Conservation (phyloP, 2,888 invertebrate species). For the Tineola bisselliella region DNA sequence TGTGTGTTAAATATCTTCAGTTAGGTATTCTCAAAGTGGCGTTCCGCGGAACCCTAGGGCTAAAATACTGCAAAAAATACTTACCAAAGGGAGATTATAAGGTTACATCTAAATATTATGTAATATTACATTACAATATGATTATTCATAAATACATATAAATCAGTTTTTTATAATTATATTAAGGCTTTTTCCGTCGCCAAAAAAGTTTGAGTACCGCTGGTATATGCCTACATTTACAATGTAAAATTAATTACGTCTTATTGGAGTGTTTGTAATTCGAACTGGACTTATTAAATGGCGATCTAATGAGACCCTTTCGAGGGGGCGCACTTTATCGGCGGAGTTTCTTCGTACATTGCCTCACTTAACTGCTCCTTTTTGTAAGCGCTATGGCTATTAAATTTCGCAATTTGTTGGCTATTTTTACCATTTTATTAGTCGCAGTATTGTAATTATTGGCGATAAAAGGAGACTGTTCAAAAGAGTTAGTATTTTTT, state of each 20-base stretch:
- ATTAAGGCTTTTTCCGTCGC: too few species aligned
- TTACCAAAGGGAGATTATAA: too few species aligned
- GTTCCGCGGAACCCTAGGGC: too few species aligned
- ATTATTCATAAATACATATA: too few species aligned
- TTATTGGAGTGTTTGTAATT: neutral
- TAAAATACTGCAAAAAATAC: too few species aligned
- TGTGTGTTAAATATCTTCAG: too few species aligned
- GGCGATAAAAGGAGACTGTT: neutral
- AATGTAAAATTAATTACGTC: neutral
- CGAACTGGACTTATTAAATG: neutral
- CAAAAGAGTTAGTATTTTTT: neutral
- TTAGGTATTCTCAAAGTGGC: too few species aligned
- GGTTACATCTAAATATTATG: too few species aligned
- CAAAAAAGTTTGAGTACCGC: too few species aligned
- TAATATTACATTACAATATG: too few species aligned
- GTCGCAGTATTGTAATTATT: neutral
- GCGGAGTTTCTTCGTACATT: neutral
- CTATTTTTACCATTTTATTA: neutral
- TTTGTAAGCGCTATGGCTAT: neutral
- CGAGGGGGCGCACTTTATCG: neutral
- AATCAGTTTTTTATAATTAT: too few species aligned
- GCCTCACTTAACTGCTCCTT: neutral
- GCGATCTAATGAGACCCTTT: neutral
- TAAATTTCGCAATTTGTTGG: constrained; percentile 1
- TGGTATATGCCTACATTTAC: neutral